Percentiles rank a stretch among this genome's conserved stretches.
Conservation (phyloP, 2,797 vertebrate genomes). For the Sphaeramia orbicularis region DNA sequence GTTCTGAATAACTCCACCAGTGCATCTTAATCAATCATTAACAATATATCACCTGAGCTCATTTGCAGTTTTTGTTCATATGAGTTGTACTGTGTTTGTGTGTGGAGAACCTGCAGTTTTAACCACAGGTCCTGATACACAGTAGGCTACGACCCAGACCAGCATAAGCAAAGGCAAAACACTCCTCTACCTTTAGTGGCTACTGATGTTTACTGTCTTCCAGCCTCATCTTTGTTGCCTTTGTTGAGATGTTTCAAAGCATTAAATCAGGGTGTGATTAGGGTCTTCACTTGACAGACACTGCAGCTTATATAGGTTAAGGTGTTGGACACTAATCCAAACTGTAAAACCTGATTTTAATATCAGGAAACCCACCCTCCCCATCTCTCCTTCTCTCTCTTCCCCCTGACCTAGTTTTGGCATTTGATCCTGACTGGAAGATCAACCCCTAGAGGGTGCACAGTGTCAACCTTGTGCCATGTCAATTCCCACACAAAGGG, state of each 20-base stretch:
- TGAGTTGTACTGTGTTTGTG: conserved; percentile 11
- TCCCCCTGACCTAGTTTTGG: conserved; percentile 94
- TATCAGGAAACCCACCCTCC: conserved; percentile 26
- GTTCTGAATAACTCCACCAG: neutral
- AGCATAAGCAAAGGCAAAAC: conserved; percentile 40
- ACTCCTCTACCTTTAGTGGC: conserved; percentile 17
- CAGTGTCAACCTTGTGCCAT: conserved; percentile 82
- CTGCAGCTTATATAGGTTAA: conserved; percentile 9
- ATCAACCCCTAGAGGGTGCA: conserved; percentile 85
- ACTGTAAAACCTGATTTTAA: conserved; percentile 13
- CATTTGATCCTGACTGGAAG: conserved; percentile 90
- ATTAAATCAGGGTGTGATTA: conserved; percentile 25
- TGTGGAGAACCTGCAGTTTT: conserved; percentile 18
- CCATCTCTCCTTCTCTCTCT: conserved; percentile 52
- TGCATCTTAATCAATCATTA: neutral
- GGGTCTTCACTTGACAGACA: neutral
- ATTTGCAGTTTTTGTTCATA: neutral
- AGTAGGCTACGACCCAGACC: too few species aligned
- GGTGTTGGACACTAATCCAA: conserved; percentile 36
- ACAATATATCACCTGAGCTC: neutral
- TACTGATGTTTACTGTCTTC: conserved; percentile 12
- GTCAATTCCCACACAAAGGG: conserved; percentile 87
- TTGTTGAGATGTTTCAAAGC: neutral
- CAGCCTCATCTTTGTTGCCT: neutral
- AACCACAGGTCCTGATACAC: conserved; percentile 51